Evolutionary conservation across 2,113 vertebrate species (phyloP).

Genomic region (Sylvilagus bachmani): DNA sequence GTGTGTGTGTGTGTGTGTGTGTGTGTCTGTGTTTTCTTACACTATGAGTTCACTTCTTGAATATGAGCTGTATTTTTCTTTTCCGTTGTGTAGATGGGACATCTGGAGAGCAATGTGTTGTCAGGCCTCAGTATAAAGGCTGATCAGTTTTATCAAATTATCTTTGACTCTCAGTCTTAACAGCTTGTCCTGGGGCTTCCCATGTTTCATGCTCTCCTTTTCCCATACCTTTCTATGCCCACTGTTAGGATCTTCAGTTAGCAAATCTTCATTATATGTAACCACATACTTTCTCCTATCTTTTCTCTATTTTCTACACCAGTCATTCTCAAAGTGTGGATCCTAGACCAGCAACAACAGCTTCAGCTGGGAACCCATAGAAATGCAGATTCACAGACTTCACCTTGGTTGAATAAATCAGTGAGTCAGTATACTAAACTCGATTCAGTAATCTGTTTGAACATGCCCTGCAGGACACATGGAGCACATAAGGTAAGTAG

Average conservation of each 20-base stretch:
- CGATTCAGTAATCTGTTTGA: background rate
- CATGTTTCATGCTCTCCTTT: background rate
- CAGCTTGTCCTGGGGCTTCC: background rate
- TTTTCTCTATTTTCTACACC: background rate
- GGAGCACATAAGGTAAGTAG: background rate
- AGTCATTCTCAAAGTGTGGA: background rate
- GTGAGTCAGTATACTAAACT: background rate
- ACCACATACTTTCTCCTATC: background rate
- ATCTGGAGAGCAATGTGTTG: background rate
- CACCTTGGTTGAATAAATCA: background rate
- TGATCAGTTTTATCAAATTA: background rate
- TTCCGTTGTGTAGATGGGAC: background rate
- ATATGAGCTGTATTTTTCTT: conserved; percentile 27
- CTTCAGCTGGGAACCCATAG: background rate
- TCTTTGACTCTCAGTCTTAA: background rate
- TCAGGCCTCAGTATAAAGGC: background rate
- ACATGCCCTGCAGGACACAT: background rate
- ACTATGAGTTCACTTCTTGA: conserved; percentile 47
- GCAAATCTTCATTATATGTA: background rate
- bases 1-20: background rate
- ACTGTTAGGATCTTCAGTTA: background rate
- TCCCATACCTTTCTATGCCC: background rate
- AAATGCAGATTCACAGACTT: background rate
- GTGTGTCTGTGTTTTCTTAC: conserved; percentile 19
- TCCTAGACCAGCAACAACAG: background rate